A percentile compares a stretch with the other conserved stretches of the same genome.
phyloP scores from a whole-genome alignment of 2,888 invertebrate genomes.

The Drosophila helvetica region DNA sequence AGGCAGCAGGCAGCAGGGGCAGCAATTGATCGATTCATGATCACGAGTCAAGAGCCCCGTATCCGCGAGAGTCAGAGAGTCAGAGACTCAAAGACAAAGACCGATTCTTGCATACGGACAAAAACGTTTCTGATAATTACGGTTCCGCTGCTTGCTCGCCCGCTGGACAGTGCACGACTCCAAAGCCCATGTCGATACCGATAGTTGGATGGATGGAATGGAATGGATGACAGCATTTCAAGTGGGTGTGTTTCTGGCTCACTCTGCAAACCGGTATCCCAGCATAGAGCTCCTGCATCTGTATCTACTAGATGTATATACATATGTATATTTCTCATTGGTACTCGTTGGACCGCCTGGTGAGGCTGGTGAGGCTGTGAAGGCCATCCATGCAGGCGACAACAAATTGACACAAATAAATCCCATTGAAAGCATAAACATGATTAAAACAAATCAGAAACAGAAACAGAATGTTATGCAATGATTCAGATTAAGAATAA shows the following conservation, averaged over 20 bases:
- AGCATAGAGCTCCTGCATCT: conserved; percentile 9
- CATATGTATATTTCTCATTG: too few relatives aligned
- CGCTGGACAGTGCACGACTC: not conserved
- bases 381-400: conserved; percentile 16
- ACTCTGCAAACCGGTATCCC: conserved; percentile 42
- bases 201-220: not conserved
- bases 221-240: conserved; percentile 34
- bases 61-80: not conserved
- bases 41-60: conserved; percentile 27
- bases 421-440: conserved; percentile 6
- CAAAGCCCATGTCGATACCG: too few relatives aligned
- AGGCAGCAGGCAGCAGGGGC: too few relatives aligned
- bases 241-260: conserved; percentile 37
- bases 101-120: not conserved
- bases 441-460: conserved; percentile 10
- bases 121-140: not conserved
- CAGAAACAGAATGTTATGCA: conserved; percentile 5
- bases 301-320: too few relatives aligned
- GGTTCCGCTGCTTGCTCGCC: not conserved
- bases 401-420: conserved; percentile 38
- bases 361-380: conserved; percentile 19
- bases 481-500: conserved; percentile 1
- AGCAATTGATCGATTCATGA: conserved; percentile 35
- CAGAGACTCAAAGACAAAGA: conserved; percentile 17
- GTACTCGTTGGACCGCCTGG: conserved; percentile 11